phyloP scores from a whole-genome alignment of 2,113 vertebrate species.

The Chionomys nivalis region DNA sequence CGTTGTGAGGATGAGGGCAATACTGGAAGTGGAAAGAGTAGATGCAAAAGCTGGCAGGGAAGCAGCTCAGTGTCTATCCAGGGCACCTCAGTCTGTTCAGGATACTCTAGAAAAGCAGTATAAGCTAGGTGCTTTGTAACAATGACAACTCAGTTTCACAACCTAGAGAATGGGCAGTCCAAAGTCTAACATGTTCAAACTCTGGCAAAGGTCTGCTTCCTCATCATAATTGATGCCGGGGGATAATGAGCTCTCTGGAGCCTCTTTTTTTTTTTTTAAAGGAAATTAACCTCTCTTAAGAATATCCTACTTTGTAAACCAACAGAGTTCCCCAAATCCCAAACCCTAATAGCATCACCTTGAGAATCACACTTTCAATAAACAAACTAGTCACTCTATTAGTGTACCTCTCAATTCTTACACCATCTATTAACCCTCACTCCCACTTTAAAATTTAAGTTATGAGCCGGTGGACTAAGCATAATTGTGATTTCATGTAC shows the following conservation, averaged over 20 bases:
- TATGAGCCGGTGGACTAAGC: neutral
- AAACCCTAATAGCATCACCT: neutral
- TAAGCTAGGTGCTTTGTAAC: neutral
- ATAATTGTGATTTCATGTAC: neutral
- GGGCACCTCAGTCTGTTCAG: neutral
- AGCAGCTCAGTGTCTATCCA: neutral
- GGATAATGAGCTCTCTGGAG: neutral
- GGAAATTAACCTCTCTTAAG: neutral
- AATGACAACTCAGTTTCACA: neutral
- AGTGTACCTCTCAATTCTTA: neutral
- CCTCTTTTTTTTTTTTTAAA: neutral
- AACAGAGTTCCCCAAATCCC: rapidly evolving
- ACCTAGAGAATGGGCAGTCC: neutral
- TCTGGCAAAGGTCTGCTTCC: neutral
- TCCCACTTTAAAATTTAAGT: neutral
- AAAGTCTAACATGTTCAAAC: neutral
- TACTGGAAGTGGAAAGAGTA: neutral
- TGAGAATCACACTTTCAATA: neutral
- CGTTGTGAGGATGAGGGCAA: too few relatives aligned
- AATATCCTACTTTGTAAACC: neutral
- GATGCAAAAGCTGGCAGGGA: neutral
- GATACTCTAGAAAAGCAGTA: neutral
- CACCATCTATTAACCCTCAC: neutral
- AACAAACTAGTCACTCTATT: neutral
- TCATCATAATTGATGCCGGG: neutral